phyloP scores from a whole-genome alignment of 2,888 invertebrate genomes.

The Caenorhabditis sp. region DNA sequence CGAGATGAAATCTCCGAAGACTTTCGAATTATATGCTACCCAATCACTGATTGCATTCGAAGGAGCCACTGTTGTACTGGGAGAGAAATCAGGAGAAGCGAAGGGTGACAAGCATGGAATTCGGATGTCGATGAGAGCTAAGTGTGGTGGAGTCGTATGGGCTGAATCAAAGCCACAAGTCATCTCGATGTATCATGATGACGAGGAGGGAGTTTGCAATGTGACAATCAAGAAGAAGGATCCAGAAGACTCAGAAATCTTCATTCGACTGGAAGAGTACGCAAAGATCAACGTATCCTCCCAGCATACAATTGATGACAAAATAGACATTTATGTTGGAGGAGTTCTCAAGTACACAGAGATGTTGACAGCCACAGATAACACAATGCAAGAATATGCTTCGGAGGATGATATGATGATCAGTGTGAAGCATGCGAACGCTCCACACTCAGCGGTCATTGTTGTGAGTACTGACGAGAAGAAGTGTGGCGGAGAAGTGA shows the following conservation, averaged over 20 bases:
- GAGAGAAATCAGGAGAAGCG: conserved; percentile 63
- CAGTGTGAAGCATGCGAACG: conserved; percentile 48
- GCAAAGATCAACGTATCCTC: conserved; percentile 35
- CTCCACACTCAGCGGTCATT: conserved; percentile 51
- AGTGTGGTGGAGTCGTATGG: conserved; percentile 77
- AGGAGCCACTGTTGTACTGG: conserved; percentile 68
- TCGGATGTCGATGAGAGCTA: conserved; percentile 67
- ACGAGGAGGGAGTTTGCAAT: conserved; percentile 54
- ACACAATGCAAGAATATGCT: conserved; percentile 55
- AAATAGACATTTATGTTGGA: conserved; percentile 49
- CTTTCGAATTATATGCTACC: conserved; percentile 26
- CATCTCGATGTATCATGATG: conserved; percentile 46
- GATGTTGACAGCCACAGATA: conserved; percentile 43
- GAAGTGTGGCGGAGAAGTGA: conserved; percentile 64
- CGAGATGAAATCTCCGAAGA: conserved; percentile 42
- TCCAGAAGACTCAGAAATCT: conserved; percentile 55
- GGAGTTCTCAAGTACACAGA: conserved; percentile 52
- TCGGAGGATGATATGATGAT: conserved; percentile 43
- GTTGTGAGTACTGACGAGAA: conserved; percentile 53
- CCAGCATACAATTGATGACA: conserved; percentile 38
- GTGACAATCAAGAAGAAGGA: conserved; percentile 66
- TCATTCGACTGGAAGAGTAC: conserved; percentile 45
- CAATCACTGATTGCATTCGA: conserved; percentile 74
- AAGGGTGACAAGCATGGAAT: conserved; percentile 72
- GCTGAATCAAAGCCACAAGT: conserved; percentile 65